Conservation (phyloP, 2,888 invertebrate genomes). For the Steinernema carpocapsae region DNA sequence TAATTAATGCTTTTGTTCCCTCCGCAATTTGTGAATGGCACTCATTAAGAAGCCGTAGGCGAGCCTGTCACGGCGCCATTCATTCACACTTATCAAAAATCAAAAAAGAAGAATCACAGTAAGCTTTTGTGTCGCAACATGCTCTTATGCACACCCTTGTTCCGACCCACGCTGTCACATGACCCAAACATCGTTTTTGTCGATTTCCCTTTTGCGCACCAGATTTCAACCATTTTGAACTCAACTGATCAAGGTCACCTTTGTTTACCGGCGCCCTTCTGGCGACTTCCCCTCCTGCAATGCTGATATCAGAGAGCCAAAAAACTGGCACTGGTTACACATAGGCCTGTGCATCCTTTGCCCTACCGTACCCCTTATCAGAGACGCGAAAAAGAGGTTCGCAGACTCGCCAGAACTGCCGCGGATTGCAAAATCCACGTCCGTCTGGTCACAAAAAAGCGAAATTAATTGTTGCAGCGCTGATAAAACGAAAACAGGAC, state of each 20-base stretch:
- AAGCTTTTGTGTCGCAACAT: too few species aligned
- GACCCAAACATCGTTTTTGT: neutral
- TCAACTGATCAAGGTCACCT: conserved; percentile 24
- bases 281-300: neutral
- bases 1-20: too few species aligned
- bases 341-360: neutral
- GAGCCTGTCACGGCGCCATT: too few species aligned
- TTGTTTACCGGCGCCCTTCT: neutral
- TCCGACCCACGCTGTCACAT: neutral
- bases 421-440: conserved; percentile 18
- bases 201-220: conserved; percentile 29
- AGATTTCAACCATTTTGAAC: conserved; percentile 17
- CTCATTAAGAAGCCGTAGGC: too few species aligned
- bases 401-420: neutral
- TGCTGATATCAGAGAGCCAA: neutral
- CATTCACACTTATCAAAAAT: too few species aligned
- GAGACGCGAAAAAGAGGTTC: neutral
- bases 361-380: conserved; percentile 8
- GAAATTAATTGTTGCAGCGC: conserved; percentile 2
- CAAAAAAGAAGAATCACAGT: too few species aligned
- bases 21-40: too few species aligned
- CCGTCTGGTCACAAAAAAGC: conserved; percentile 4
- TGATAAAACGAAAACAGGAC: conserved; percentile 29
- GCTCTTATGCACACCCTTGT: too few species aligned
- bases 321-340: neutral